phyloP scores from a whole-genome alignment of 2,797 vertebrate genomes.

The Enteromius fasciolatus region DNA sequence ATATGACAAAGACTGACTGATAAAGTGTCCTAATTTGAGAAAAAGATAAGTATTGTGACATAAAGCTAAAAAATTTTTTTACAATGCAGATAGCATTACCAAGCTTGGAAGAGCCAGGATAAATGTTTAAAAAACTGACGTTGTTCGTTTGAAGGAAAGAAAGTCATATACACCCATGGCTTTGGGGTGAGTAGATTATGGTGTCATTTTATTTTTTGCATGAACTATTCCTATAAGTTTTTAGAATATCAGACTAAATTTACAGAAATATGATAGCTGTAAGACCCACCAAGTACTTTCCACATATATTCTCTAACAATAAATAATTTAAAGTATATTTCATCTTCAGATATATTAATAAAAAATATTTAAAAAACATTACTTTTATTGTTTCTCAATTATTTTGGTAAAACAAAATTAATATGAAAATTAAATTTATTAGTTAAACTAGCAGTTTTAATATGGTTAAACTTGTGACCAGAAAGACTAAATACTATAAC shows the following conservation, averaged over 20 bases:
- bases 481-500: neutral
- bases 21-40: neutral
- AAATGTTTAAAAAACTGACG: too few relatives aligned
- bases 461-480: neutral
- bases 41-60: neutral
- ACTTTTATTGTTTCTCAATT: neutral
- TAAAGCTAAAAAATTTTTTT: too few relatives aligned
- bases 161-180: too few relatives aligned
- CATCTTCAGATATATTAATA: neutral
- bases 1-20: neutral
- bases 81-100: too few relatives aligned
- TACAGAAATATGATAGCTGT: neutral
- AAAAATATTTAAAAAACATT: neutral
- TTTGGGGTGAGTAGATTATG: too few relatives aligned
- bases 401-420: neutral
- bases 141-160: too few relatives aligned
- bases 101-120: too few relatives aligned
- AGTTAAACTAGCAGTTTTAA: neutral
- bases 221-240: too few relatives aligned
- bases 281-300: neutral
- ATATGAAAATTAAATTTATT: neutral
- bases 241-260: neutral
- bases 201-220: too few relatives aligned
- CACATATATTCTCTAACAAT: neutral
- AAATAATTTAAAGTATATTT: neutral